Evolutionary conservation across 2,888 invertebrate genomes (phyloP).

Genomic region (Eretmocerus hayati): DNA sequence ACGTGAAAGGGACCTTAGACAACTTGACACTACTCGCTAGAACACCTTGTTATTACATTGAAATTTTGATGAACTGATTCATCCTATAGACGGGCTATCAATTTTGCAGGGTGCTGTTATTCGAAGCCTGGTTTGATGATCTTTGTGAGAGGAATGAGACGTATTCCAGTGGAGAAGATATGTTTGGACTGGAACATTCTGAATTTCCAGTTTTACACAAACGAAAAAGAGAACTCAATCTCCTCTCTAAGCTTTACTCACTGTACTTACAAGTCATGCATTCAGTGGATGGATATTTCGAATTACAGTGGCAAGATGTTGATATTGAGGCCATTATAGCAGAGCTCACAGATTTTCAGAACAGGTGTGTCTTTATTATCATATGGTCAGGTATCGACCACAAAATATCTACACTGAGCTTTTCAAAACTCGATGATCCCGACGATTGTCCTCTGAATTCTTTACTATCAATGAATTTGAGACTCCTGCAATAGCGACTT

Average conservation of each 20-base stretch:
- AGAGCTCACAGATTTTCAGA: slow-evolving; percentile 76
- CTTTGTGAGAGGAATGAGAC: slow-evolving; percentile 75
- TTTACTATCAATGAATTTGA: no score
- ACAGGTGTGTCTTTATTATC: no score
- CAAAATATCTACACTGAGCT: no score
- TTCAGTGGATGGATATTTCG: slow-evolving; percentile 79
- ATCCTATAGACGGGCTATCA: no score
- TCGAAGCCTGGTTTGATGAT: slow-evolving; percentile 76
- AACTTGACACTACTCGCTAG: no score
- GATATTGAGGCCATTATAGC: slow-evolving; percentile 74
- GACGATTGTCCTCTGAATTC: no score
- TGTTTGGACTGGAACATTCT: slow-evolving; percentile 77
- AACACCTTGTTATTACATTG: no score
- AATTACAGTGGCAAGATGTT: slow-evolving; percentile 76
- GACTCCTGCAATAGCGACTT: no score
- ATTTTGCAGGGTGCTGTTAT: slow-evolving; percentile 57
- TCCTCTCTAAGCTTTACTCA: slow-evolving; percentile 74
- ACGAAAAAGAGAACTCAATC: slow-evolving; percentile 75
- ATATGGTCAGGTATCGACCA: no score
- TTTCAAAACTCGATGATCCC: no score
- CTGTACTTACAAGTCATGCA: slow-evolving; percentile 77
- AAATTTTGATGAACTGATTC: no score
- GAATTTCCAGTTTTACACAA: slow-evolving; percentile 75
- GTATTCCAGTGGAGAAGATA: slow-evolving; percentile 74
- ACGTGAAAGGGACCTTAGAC: no score